Conservation (phyloP, 2,797 vertebrate species). For the Harpagifer antarcticus region DNA sequence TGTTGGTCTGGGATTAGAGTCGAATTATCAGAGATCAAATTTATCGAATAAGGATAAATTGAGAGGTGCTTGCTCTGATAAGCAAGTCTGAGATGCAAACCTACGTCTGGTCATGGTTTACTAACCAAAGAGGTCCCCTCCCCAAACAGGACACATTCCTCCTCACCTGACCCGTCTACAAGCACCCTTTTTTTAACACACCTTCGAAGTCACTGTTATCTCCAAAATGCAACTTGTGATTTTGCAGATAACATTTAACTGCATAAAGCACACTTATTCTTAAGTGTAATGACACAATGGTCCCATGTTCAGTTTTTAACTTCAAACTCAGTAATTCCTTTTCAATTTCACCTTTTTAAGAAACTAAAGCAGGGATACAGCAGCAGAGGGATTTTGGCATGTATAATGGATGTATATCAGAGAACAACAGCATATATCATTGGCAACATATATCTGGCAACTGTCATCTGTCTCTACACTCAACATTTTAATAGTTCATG, state of each 20-base stretch:
- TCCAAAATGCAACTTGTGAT: background rate
- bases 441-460: no score
- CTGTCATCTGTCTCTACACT: no score
- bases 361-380: no score
- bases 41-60: conserved; percentile 21
- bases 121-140: conserved; percentile 37
- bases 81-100: conserved; percentile 26
- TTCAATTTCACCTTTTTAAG: no score
- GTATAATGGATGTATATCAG: no score
- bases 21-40: background rate
- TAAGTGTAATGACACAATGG: background rate
- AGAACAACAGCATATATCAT: no score
- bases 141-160: conserved; percentile 14
- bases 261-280: background rate
- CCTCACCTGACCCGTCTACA: background rate
- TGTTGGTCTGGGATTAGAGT: background rate
- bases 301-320: background rate
- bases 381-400: no score
- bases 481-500: no score
- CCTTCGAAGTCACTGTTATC: conserved; percentile 1
- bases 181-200: background rate
- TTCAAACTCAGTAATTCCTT: background rate
- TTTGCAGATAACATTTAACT: background rate
- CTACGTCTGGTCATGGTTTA: conserved; percentile 17
- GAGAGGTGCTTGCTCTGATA: conserved; percentile 35